phyloP scores from a whole-genome alignment of 2,888 invertebrate genomes.

The Rhyacophila evoluta region DNA sequence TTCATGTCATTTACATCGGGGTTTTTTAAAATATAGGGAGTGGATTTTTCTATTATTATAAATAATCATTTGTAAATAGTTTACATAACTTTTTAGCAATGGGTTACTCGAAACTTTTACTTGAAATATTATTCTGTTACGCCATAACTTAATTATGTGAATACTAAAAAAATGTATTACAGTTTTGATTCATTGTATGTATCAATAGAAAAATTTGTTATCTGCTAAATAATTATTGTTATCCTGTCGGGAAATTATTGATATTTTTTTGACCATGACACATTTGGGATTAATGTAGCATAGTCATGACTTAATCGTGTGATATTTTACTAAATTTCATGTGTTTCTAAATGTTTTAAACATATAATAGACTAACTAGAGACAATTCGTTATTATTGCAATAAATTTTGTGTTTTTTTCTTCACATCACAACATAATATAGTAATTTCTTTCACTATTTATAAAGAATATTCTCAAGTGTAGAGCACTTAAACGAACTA shows the following conservation, averaged over 20 bases:
- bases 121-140: conserved; percentile 5
- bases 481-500: background rate
- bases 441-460: background rate
- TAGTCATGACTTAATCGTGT: conserved; percentile 42
- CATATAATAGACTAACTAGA: conserved; percentile 25
- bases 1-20: background rate
- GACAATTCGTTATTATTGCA: conserved; percentile 20
- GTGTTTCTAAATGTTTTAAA: conserved; percentile 26
- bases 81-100: background rate
- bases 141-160: background rate
- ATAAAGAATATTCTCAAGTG: conserved; percentile 9
- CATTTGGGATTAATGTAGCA: conserved; percentile 33
- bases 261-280: conserved; percentile 33
- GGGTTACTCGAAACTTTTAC: background rate
- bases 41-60: conserved; percentile 17
- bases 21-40: conserved; percentile 13
- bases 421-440: background rate
- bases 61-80: conserved; percentile 5
- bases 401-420: background rate
- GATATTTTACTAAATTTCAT: conserved; percentile 42
- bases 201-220: conserved; percentile 26
- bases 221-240: conserved; percentile 23
- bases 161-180: background rate
- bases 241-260: conserved; percentile 21
- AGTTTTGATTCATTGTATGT: background rate